A percentile compares a stretch with the other conserved stretches of the same genome.
These are phyloP conservation scores for Thripadectes ignobilis DNA, from an alignment of 2,797 vertebrate genomes.

Conservation along the genomic window DNA sequence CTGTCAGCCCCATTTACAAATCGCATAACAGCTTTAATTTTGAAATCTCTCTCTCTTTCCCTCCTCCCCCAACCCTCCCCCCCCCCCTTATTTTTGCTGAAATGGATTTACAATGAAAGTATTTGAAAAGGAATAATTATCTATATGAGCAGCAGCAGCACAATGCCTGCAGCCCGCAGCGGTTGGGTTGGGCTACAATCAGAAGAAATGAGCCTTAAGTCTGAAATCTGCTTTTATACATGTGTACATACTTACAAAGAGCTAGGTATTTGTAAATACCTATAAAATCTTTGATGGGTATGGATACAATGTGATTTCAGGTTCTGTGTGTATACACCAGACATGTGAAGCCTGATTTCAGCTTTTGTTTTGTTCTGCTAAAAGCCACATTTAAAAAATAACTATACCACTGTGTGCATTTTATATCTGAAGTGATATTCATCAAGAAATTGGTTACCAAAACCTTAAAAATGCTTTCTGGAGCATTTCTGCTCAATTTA, in stretches of 20 bases:
- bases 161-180: neutral
- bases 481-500: constrained; percentile 12
- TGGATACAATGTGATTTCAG: neutral
- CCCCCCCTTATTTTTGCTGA: neutral
- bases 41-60: neutral
- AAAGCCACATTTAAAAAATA: neutral
- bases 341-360: neutral
- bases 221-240: neutral
- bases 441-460: neutral
- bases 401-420: neutral
- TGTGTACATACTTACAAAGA: neutral
- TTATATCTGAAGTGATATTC: neutral
- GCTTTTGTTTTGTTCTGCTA: neutral
- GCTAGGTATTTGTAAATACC: neutral
- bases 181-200: neutral
- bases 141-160: neutral
- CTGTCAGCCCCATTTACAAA: constrained; percentile 50
- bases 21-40: constrained; percentile 22
- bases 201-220: neutral
- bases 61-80: neutral
- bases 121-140: constrained; percentile 50
- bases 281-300: neutral
- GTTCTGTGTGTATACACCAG: neutral
- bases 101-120: constrained; percentile 47
- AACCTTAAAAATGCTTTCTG: neutral